Evolutionary conservation across 2,888 invertebrate species (phyloP).

Genomic region (Lomographa bimaculata): DNA sequence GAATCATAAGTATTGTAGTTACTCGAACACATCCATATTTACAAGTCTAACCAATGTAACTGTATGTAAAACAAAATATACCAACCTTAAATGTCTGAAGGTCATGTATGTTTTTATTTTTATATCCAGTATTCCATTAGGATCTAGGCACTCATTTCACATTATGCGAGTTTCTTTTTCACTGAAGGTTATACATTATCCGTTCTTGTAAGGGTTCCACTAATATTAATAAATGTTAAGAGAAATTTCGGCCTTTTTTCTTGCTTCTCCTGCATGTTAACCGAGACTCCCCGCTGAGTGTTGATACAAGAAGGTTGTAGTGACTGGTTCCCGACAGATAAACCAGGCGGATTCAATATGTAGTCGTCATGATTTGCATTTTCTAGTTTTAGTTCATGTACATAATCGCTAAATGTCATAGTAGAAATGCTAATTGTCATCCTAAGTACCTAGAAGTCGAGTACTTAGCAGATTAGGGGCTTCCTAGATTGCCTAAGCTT

Average conservation of each 20-base stretch:
- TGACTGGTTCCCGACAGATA: neutral
- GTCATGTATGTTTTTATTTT: constrained; percentile 71
- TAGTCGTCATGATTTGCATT: constrained; percentile 28
- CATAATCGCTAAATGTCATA: constrained; percentile 40
- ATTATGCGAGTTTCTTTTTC: constrained; percentile 49
- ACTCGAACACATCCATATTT: constrained; percentile 18
- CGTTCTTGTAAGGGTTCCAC: constrained; percentile 71
- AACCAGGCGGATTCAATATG: constrained; percentile 19
- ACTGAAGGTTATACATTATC: constrained; percentile 46
- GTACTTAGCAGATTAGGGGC: constrained; percentile 9
- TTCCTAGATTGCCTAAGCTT: constrained; percentile 18
- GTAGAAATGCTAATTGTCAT: constrained; percentile 36
- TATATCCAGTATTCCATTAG: constrained; percentile 64
- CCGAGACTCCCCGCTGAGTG: constrained; percentile 45
- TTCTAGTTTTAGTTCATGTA: constrained; percentile 38
- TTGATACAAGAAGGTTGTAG: constrained; percentile 12
- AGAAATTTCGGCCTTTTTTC: constrained; percentile 76
- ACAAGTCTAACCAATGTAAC: constrained; percentile 36
- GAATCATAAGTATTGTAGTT: constrained; percentile 42
- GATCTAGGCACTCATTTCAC: constrained; percentile 51
- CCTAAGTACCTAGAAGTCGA: constrained; percentile 21
- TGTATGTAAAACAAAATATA: constrained; percentile 43
- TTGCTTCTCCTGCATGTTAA: constrained; percentile 76
- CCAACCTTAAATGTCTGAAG: constrained; percentile 35
- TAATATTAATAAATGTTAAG: constrained; percentile 76